Conservation (phyloP, 2,888 invertebrate genomes). For the Drosophila eohydei region DNA sequence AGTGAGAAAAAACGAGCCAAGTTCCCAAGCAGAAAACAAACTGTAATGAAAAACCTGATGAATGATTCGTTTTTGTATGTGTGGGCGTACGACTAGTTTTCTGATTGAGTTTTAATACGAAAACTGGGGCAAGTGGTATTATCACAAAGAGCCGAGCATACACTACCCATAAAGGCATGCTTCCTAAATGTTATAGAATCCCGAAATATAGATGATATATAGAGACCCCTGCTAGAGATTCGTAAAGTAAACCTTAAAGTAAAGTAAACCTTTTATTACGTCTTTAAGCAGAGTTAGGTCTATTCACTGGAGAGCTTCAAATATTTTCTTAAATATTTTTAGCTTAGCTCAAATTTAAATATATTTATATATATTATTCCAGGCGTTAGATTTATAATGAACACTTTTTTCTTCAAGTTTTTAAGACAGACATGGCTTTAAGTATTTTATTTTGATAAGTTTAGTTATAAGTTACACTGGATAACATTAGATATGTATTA, state of each 20-base stretch:
- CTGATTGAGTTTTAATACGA: conserved; percentile 16
- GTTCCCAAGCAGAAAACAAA: conserved; percentile 20
- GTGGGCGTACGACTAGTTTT: conserved; percentile 22
- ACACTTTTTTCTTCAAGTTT: no score
- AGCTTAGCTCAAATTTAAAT: no score
- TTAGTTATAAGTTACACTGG: no score
- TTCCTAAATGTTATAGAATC: background rate
- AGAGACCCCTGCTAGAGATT: background rate
- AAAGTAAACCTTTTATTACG: no score
- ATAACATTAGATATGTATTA: no score
- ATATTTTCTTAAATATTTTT: background rate
- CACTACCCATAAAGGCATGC: background rate
- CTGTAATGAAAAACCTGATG: conserved; percentile 71
- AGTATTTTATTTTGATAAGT: no score
- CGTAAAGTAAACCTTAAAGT: background rate
- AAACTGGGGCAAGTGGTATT: conserved; percentile 11
- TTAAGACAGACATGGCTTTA: no score
- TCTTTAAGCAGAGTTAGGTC: background rate
- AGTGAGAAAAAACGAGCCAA: conserved; percentile 18
- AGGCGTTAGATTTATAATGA: no score
- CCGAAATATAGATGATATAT: background rate
- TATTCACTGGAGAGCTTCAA: no score
- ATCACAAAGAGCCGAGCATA: conserved; percentile 6
- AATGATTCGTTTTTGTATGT: conserved; percentile 48
- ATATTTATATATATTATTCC: no score